phyloP scores from a whole-genome alignment of 2,797 vertebrate genomes.

The Neosilurus hyrtlii region DNA sequence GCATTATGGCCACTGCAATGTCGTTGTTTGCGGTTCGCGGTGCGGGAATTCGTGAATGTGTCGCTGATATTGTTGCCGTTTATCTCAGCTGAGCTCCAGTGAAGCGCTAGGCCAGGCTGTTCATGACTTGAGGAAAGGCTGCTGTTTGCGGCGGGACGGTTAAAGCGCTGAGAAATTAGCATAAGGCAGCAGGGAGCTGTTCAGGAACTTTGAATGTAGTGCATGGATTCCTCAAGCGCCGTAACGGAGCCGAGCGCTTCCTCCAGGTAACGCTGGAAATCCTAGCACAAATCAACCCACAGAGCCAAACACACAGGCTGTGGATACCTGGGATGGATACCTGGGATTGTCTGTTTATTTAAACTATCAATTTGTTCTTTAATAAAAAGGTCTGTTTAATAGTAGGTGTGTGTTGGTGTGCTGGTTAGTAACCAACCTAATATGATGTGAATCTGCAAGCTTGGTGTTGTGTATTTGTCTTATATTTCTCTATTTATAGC shows the following conservation, averaged over 20 bases:
- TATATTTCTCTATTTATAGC: background rate
- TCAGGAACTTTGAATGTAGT: constrained; percentile 59
- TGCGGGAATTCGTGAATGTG: constrained; percentile 56
- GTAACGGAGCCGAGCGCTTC: constrained; percentile 44
- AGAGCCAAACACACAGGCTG: background rate
- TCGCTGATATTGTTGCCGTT: constrained; percentile 53
- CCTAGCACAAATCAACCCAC: background rate
- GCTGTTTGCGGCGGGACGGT: constrained; percentile 52
- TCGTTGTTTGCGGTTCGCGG: constrained; percentile 56
- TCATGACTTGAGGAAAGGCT: constrained; percentile 47
- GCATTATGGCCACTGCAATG: constrained; percentile 42
- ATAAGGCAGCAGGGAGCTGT: constrained; percentile 58
- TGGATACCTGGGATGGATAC: background rate
- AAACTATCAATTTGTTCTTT: background rate
- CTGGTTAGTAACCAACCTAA: background rate
- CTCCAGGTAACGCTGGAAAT: constrained; percentile 34
- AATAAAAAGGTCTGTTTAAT: background rate
- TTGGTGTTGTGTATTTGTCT: background rate
- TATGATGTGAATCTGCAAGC: background rate
- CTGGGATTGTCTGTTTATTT: background rate
- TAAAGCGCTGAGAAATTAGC: constrained; percentile 53
- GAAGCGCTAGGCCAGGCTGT: constrained; percentile 58
- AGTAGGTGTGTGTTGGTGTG: background rate
- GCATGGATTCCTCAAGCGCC: constrained; percentile 52
- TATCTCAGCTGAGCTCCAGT: constrained; percentile 28